Evolutionary conservation across 2,113 vertebrate species (phyloP), one percentile per base, ranked within the genome.

Genomic region (Casuarius casuarius): DNA sequence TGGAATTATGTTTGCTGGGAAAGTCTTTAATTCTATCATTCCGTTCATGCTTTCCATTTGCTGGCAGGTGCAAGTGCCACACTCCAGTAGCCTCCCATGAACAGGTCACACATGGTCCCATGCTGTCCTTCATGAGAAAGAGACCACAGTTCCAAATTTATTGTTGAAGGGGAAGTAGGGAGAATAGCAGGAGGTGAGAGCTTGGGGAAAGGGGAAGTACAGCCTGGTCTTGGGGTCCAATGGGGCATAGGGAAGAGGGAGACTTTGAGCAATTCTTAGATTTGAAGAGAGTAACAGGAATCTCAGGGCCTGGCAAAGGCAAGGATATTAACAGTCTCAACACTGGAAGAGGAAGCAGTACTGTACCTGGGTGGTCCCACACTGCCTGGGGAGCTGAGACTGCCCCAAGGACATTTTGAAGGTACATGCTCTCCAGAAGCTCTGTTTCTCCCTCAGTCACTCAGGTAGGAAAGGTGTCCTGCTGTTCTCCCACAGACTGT

Each of bases 71-170:
- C 9, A 67, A 54, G 7, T 10, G 10, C 14, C 7, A 23, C 10
- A 10, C 21, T 42, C 44, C 29, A 56, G 35, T 9, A 44, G 8
- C 22, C 49, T 70, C 10, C 22, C 0, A 0, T 12, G 8, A 35
- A 19, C 9, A 58, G 31, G 22, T 20, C 8, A 1, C 1, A 1
- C 17, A 12, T 33, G 7, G 6, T 44, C 25, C 15, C 22, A 49
- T 15, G 2, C 4, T 4, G 13, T 31, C 21, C 62, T 62, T 38
- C 21, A 44, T 21, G 68, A 68, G 29, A 63, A 11, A 70, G 61
- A 56, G n/a, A 35, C 9, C 2, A 22, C 9, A 7, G 4, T 68
- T 68, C 9, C 40, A 5, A 3, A 1, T 40, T 40, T 13, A 16
- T 26, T 5, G 17, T 48, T 70, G 18, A 29, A 49, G 49, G 18